Conservation (phyloP, 2,888 invertebrate genomes). For the Parnassius smintheus region DNA sequence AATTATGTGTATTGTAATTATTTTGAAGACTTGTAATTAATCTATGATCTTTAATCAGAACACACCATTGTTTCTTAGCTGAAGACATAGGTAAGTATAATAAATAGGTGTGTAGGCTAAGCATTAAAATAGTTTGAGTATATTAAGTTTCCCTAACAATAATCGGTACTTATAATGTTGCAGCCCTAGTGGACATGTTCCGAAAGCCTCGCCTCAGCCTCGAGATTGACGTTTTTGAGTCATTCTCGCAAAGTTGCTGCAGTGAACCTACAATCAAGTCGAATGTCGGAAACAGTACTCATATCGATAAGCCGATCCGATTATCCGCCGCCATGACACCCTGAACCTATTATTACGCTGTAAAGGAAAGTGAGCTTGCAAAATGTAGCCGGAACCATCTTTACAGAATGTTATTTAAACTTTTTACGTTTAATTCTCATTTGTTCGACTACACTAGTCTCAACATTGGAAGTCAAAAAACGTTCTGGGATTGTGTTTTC, state of each 20-base stretch:
- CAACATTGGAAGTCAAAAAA: no score
- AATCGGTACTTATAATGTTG: background rate
- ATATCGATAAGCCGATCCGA: constrained; percentile 14
- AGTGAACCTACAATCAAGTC: constrained; percentile 17
- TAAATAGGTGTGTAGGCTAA: no score
- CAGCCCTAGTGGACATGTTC: constrained; percentile 11
- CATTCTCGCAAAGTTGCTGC: constrained; percentile 8
- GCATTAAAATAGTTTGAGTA: no score
- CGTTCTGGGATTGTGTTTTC: no score
- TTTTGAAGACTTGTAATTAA: no score
- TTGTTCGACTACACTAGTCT: no score
- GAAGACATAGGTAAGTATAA: no score
- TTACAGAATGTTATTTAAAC: background rate
- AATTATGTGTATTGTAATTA: no score
- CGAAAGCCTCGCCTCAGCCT: constrained; percentile 20
- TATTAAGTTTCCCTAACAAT: no score
- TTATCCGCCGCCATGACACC: constrained; percentile 10
- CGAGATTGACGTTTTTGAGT: constrained; percentile 11
- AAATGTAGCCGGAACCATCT: constrained; percentile 7
- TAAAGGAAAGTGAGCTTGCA: constrained; percentile 21
- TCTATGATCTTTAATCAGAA: no score
- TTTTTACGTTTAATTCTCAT: no score
- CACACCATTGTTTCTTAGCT: no score
- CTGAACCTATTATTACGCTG: constrained; percentile 17
- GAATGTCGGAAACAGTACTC: constrained; percentile 18